Evolutionary conservation across 2,888 invertebrate genomes (phyloP).

Genomic region (Melipona beecheii): DNA sequence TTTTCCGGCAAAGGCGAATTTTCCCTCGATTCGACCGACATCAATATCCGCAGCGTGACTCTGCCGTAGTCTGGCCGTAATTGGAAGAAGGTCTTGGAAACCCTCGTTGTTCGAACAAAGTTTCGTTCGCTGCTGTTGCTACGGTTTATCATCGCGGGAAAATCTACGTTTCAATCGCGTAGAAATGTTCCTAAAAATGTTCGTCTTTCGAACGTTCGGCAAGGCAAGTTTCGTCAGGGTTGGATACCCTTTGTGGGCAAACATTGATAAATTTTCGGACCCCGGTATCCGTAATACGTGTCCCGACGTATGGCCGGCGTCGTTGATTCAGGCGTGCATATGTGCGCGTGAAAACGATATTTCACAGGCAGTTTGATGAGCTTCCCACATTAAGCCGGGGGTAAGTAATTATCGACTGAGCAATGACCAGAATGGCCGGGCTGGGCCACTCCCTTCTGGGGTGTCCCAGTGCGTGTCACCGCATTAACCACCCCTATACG

Average conservation of each 20-base stretch:
- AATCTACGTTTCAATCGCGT: no score
- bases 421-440: slow-evolving; percentile 72
- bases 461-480: slow-evolving; percentile 81
- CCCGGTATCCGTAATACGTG: slow-evolving; percentile 62
- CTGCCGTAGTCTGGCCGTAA: slow-evolving; percentile 65
- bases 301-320: slow-evolving; percentile 50
- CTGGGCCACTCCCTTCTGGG: slow-evolving; percentile 78
- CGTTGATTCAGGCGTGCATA: slow-evolving; percentile 53
- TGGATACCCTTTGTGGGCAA: slow-evolving; percentile 38
- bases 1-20: slow-evolving; percentile 47
- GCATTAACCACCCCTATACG: slow-evolving; percentile 77
- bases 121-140: slow-evolving; percentile 18
- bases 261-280: slow-evolving; percentile 63
- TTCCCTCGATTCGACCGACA: slow-evolving; percentile 56
- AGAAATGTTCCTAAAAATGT: slow-evolving; percentile 28
- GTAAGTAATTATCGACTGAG: slow-evolving; percentile 81
- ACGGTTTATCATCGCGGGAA: neutral
- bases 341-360: slow-evolving; percentile 73
- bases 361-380: slow-evolving; percentile 76
- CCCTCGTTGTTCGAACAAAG: slow-evolving; percentile 59
- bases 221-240: slow-evolving; percentile 27
- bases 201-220: neutral
- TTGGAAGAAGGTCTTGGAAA: slow-evolving; percentile 69
- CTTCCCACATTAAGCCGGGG: slow-evolving; percentile 75
- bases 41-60: slow-evolving; percentile 68